These are phyloP conservation scores for Scarus forsteni DNA, from an alignment of 2,797 vertebrate species.

Conservation along the genomic window DNA sequence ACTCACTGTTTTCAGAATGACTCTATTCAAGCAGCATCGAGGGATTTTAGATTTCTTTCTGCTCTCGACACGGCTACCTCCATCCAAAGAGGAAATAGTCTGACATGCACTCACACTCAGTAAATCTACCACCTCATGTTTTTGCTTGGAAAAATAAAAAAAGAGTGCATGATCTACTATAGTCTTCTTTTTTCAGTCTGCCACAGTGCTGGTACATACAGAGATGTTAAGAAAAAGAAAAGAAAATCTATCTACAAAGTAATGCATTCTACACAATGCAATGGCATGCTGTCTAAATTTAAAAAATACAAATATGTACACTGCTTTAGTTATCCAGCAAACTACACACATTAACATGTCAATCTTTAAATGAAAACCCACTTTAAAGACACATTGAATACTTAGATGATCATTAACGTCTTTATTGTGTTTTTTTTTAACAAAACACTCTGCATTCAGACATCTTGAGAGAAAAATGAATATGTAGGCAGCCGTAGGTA, in stretches of 20 bases:
- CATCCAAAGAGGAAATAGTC: constrained; percentile 90
- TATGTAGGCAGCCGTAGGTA: too few species aligned
- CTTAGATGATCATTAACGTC: too few species aligned
- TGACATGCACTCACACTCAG: constrained; percentile 91
- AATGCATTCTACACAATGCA: constrained; percentile 8
- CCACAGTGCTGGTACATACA: constrained; percentile 20
- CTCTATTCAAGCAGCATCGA: constrained; percentile 86
- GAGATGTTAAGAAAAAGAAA: constrained; percentile 12
- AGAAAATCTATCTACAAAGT: constrained; percentile 29
- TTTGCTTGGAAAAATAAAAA: constrained; percentile 64
- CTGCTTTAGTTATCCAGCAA: not conserved
- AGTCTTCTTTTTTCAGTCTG: constrained; percentile 10
- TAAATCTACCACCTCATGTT: constrained; percentile 93
- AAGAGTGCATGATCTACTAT: constrained; percentile 32
- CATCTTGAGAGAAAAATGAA: too few species aligned
- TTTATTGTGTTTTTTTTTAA: too few species aligned
- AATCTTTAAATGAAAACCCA: not conserved
- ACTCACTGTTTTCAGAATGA: constrained; percentile 92
- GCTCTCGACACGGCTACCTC: constrained; percentile 87
- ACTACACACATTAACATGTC: not conserved
- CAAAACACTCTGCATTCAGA: too few species aligned
- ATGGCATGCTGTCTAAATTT: constrained; percentile 6
- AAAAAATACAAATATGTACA: not conserved
- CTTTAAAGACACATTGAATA: too few species aligned
- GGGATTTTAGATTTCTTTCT: constrained; percentile 88